Evolutionary conservation across 2,888 invertebrate genomes (phyloP), one percentile per base, ranked within the genome.

Genomic region (Pheosia gnoma): DNA sequence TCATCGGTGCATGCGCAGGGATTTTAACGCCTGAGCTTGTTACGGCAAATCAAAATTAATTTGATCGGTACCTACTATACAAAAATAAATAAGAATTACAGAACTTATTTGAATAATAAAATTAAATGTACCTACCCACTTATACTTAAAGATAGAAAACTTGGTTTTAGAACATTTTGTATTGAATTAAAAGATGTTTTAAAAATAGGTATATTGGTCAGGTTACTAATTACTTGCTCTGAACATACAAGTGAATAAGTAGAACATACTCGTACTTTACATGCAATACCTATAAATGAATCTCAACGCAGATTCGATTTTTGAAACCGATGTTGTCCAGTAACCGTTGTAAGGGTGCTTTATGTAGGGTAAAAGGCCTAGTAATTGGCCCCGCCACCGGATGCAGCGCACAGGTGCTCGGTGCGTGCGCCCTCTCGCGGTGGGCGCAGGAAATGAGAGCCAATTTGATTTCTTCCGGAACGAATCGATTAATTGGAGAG

Each of bases 321-420:
- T 43, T 25, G 60, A 57, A 25, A 6, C 45, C 36, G 45, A 36
- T 55, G 80, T 80, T 86, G 85, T 86, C 87, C 87, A 82, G 83
- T 80, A 75, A 76, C 76, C 82, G 80, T 83, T 82, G 84, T 85
- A 86, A 85, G 83, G 81, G 81, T 71, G 81, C 83, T 84, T 83
- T 88, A 87, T 90, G 86, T 86, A 85, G 88, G 86, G 87, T 82
- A 85, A 86, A 87, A 82, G 82, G 83, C 78, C 69, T 86, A 79
- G 86, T 91, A 89, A 90, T 90, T 89, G 90, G 88, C 80, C 82
- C 74, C 82, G 84, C 87, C 90, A 91, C 87, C 90, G 91, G 91
- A 91, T 88, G 88, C 85, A 80, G 79, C 80, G 76, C 86, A 88
- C 90, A 90, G 90, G 91, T 90, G 88, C 84, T 77, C 78, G 65